Evolutionary conservation across 2,113 vertebrate species (phyloP).

Genomic region (Oreotrochilus melanogaster): DNA sequence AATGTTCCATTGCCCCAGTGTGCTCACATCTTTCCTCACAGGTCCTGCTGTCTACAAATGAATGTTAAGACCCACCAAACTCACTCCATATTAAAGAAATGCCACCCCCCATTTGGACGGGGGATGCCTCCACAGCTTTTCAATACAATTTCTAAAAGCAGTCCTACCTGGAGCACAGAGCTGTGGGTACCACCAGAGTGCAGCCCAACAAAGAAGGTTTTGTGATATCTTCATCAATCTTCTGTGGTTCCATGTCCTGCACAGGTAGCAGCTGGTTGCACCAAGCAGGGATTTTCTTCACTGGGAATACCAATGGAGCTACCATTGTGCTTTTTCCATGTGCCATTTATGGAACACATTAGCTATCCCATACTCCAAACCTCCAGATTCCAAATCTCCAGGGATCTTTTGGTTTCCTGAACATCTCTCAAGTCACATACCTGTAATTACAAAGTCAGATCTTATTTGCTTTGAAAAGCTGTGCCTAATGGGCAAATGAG

Average conservation of each 20-base stretch:
- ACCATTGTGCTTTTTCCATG: fast-evolving
- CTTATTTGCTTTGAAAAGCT: neutral
- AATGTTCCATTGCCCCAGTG: neutral
- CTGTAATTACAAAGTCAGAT: neutral
- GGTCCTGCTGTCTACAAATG: neutral
- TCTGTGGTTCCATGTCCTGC: neutral
- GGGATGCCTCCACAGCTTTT: neutral
- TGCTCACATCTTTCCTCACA: neutral
- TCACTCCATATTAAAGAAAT: neutral
- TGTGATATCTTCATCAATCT: neutral
- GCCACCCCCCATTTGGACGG: fast-evolving
- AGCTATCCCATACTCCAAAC: too few relatives aligned
- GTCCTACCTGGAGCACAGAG: neutral
- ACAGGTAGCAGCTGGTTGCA: neutral
- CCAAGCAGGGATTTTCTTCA: neutral
- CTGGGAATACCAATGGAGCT: neutral
- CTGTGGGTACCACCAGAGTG: neutral
- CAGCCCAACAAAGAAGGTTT: neutral
- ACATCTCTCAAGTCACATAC: neutral
- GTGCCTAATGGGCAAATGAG: neutral
- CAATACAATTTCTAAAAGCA: neutral
- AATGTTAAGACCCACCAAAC: neutral
- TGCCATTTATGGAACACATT: neutral
- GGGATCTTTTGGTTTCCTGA: neutral
- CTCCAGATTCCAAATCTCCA: neutral